Base-by-base conservation (phyloP, 2,797 vertebrate genomes). In the Fundulus diaphanus region DNA sequence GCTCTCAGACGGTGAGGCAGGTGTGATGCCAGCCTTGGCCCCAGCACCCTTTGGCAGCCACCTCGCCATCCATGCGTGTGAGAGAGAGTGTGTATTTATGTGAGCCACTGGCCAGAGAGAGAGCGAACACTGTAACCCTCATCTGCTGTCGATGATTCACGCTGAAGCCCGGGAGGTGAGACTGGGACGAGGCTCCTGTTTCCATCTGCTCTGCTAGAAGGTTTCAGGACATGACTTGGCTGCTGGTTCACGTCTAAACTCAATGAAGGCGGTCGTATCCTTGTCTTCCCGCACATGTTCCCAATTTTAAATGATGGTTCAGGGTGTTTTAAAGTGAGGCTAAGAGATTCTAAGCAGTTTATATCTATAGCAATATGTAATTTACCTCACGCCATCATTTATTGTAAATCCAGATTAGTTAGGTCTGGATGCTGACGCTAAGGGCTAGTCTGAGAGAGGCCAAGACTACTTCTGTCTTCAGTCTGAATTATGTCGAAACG, bases 121-220 rank as follows among this genome's bases (percentile, higher is more conserved):
- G 65, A 63, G 3, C 54, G 72, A 89, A 77, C 76, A 84, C 85
- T 86, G 82, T 80, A 89, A 87, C 85, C 69, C 86, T 91, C 90
- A 91, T 92, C 90, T 91, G 88, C 72, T 89, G 86, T 85, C 85
- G 73, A 88, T 93, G 90, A 90, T 87, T 92, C 89, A 89, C n/a
- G 68, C 85, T 79, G 84, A 48, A 90, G 77, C 70, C 65, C 77
- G 57, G 70, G 82, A 88, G 89, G 75, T 85, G 81, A 88, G 84
- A 84, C 31, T 65, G 70, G 74, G 85, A 73, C 81, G 82, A 3
- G 68, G 75, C 76, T 86, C 84, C 56, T 86, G 85, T 83, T 87
- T 87, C 85, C 86, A 85, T 90, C 86, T 90, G 83, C 77, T 88
- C 51, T 57, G 71, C 59, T 83, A 73, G 68, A 70, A 31, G 54